Base-by-base conservation (phyloP, 2,797 vertebrate species). In the Lepus oiostolus region DNA sequence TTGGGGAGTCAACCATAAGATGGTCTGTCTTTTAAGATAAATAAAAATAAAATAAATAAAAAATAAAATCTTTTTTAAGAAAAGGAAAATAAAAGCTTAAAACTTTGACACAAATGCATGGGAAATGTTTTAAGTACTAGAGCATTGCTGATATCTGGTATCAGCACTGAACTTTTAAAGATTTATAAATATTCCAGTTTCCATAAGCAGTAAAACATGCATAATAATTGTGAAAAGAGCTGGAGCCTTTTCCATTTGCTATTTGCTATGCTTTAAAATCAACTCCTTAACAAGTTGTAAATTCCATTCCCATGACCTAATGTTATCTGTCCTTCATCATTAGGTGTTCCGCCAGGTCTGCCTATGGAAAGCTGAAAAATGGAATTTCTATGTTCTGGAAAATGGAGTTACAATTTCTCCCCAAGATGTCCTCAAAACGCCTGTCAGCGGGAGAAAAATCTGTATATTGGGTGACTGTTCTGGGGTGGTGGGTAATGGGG, bases 391-490 rank as follows among this genome's bases (percentile, higher is more conserved):
- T 99, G 98, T 98, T 2, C 97, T 99, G 28, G 98, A 99, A 71
- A 98, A 90, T 0, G 99, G 99, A 0, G 96, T 95, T 0, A 98
- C 97, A 0, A 13, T 99, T 60, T 98, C 85, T 58, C 98, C 99
- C 0, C 68, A 67, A 0, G 99, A 99, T 8, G 99, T 99, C 42
- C 94, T 99, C 94, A 99, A 98, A 50, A 98, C 98, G 17, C 96
- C 98, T 1, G 26, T 99, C 2, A 98, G 98, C 1, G 99, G 99
- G 52, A 98, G 99, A 76, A 99, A 99, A 96, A 96, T 99, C 17
- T 99, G 99, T 80, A 97, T 99, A 32, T 97, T 99, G 24, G 99
- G 99, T 0, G 99, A 99, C 98, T 99, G 99, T 76, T 99, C 98
- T 7, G 98, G 98, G 0, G 58, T 98, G 3, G 95, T 99, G 0